Percentiles rank a stretch among this genome's conserved stretches.
phyloP scores from a whole-genome alignment of 53 echinoderm and acorn worm species.

The Paelopatides confundens region DNA sequence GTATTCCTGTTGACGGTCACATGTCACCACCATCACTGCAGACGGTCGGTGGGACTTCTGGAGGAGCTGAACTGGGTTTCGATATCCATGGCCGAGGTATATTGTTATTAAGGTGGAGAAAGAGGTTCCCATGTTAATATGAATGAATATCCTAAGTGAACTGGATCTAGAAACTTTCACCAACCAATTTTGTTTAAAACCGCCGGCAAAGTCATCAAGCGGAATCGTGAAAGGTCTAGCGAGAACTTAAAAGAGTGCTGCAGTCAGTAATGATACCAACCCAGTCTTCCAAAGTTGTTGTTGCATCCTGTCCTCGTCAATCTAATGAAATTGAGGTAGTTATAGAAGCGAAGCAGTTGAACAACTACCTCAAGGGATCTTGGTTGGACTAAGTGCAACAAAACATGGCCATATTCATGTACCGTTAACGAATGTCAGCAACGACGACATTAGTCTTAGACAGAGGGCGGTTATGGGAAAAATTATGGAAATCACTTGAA shows the following conservation, averaged over 20 bases:
- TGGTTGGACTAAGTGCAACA: not conserved
- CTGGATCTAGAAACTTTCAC: not conserved
- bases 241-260: not conserved
- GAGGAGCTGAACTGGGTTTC: not conserved
- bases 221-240: not conserved
- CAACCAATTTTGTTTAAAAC: not conserved
- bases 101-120: not conserved
- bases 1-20: not conserved
- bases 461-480: slow-evolving; percentile 1
- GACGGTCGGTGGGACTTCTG: not conserved
- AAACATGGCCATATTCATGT: not conserved
- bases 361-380: slow-evolving; percentile 12
- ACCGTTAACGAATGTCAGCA: slow-evolving; percentile 10
- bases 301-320: not conserved
- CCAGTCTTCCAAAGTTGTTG: not conserved
- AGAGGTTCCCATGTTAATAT: slow-evolving; percentile 9
- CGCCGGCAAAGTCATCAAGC: not conserved
- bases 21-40: not conserved
- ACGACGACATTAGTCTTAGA: not conserved
- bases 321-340: not conserved
- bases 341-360: not conserved
- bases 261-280: not conserved
- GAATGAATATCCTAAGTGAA: slow-evolving; percentile 18
- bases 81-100: slow-evolving; percentile 6
- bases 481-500: not conserved